Evolutionary conservation across 1,140 invertebrate genomes (phyloP).

Genomic region (Drosophila erecta): DNA sequence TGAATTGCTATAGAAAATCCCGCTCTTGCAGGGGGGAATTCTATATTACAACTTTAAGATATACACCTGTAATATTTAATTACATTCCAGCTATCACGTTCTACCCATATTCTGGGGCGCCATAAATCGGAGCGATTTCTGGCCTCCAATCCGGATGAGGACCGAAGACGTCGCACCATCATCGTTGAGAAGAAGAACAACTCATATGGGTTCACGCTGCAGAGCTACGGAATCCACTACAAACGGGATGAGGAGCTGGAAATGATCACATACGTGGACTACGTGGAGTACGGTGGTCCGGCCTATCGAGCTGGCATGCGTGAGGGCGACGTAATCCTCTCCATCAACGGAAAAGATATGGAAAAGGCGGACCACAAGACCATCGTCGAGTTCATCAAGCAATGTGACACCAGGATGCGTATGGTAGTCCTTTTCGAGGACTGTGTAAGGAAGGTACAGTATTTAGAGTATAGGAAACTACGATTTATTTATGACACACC

Average conservation of each 20-base stretch:
- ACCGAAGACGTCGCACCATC: constrained; percentile 93
- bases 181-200: constrained; percentile 96
- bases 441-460: constrained; percentile 92
- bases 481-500: not conserved
- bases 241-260: constrained; percentile 93
- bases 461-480: no score
- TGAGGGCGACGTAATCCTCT: constrained; percentile 96
- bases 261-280: constrained; percentile 98
- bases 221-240: constrained; percentile 98
- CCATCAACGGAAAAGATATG: constrained; percentile 97
- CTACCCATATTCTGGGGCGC: constrained; percentile 90
- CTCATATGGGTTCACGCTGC: constrained; percentile 96
- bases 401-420: constrained; percentile 94
- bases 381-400: constrained; percentile 95
- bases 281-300: constrained; percentile 96
- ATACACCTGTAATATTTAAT: not conserved
- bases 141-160: constrained; percentile 91
- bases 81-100: constrained; percentile 65
- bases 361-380: constrained; percentile 96
- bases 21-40: not conserved
- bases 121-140: constrained; percentile 92
- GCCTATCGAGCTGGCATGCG: constrained; percentile 96
- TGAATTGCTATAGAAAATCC: not conserved
- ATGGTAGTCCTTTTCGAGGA: constrained; percentile 98
- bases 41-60: not conserved